phyloP scores from a whole-genome alignment of 2,797 vertebrate species.

The Chrysocyon brachyurus region DNA sequence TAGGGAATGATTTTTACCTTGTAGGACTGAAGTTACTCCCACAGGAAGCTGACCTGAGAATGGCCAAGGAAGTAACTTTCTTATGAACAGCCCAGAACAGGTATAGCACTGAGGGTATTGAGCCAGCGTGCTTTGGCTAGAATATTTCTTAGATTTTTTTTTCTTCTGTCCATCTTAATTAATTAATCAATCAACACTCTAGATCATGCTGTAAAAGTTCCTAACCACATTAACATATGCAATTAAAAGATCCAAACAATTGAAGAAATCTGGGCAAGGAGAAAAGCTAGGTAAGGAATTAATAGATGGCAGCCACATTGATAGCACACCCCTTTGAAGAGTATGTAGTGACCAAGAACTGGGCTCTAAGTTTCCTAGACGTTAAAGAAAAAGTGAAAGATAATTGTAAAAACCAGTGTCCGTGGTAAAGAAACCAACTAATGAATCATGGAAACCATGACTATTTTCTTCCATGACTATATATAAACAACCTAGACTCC shows the following conservation, averaged over 20 bases:
- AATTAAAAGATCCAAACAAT: neutral
- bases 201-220: neutral
- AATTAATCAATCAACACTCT: neutral
- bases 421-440: neutral
- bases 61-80: constrained; percentile 22
- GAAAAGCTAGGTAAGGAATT: neutral
- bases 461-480: neutral
- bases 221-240: neutral
- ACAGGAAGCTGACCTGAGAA: neutral
- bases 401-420: neutral
- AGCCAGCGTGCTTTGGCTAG: neutral
- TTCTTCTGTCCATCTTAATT: neutral
- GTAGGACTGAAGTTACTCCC: neutral
- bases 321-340: neutral
- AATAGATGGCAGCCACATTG: neutral
- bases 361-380: neutral
- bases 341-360: neutral
- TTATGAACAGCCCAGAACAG: neutral
- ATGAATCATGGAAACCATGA: neutral
- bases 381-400: neutral
- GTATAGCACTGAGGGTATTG: neutral
- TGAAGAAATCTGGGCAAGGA: neutral
- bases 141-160: neutral
- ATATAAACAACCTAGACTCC: constrained; percentile 18
- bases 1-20: neutral